phyloP scores from a whole-genome alignment of 2,113 vertebrate species.

The Serilophus lunatus region DNA sequence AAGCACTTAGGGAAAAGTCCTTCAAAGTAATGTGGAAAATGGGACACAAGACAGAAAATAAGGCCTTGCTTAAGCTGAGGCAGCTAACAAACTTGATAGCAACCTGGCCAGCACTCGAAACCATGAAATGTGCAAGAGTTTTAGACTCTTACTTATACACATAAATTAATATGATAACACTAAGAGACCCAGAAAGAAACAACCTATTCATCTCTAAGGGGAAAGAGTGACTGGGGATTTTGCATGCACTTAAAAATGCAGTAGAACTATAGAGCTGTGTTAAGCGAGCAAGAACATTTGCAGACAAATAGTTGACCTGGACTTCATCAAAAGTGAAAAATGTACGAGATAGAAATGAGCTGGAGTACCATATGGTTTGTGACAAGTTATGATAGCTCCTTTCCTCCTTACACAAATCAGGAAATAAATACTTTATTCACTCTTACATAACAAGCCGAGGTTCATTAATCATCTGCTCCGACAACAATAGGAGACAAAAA shows the following conservation, averaged over 20 bases:
- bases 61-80: not conserved
- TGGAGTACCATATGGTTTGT: not conserved
- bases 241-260: not conserved
- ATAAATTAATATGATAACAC: not conserved
- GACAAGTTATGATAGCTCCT: not conserved
- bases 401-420: not conserved
- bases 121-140: not conserved
- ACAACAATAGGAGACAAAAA: not conserved
- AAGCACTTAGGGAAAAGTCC: not conserved
- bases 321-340: slow-evolving; percentile 14
- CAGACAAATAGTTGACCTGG: not conserved
- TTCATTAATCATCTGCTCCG: not conserved
- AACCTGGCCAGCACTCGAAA: not conserved
- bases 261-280: not conserved
- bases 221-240: not conserved
- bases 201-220: not conserved
- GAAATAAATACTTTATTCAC: not conserved
- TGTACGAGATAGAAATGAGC: not conserved
- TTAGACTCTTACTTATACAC: not conserved
- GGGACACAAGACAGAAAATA: not conserved
- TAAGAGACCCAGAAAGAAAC: not conserved
- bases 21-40: slow-evolving; percentile 1
- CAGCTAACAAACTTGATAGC: not conserved
- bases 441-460: not conserved
- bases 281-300: not conserved